Percentiles rank a stretch among this genome's conserved stretches.
phyloP scores from a whole-genome alignment of 2,888 invertebrate species.

The Euzophera pinguis region DNA sequence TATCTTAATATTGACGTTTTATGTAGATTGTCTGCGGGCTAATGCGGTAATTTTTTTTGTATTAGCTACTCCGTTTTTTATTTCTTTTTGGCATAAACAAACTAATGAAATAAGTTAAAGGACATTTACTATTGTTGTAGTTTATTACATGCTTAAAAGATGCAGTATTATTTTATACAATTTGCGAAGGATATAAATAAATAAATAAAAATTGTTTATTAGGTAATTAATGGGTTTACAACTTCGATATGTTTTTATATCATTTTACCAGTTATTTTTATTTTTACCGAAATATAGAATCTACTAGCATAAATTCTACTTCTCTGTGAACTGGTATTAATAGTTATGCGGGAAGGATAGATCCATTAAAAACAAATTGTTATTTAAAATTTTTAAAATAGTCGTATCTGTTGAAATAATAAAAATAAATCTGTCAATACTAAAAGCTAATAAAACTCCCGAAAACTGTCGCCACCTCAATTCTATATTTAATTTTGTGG shows the following conservation, averaged over 20 bases:
- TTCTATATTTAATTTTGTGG: background rate
- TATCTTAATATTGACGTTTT: constrained; percentile 11
- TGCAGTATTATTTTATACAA: too few relatives aligned
- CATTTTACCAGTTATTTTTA: too few relatives aligned
- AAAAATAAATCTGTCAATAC: constrained; percentile 6
- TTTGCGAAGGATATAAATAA: too few relatives aligned
- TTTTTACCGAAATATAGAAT: too few relatives aligned
- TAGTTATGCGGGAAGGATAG: too few relatives aligned
- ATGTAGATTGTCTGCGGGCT: constrained; percentile 8
- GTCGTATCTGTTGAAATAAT: background rate
- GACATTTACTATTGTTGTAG: background rate
- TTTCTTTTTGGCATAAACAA: background rate
- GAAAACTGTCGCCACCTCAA: constrained; percentile 27
- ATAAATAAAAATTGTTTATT: too few relatives aligned
- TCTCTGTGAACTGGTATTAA: too few relatives aligned
- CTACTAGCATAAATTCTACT: too few relatives aligned
- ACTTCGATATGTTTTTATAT: too few relatives aligned
- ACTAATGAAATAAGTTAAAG: background rate
- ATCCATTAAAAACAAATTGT: too few relatives aligned
- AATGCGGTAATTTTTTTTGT: constrained; percentile 1
- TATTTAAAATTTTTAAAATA: background rate
- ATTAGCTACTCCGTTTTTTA: background rate
- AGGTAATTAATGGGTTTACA: too few relatives aligned
- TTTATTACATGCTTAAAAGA: too few relatives aligned
- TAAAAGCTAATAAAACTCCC: background rate